phyloP scores from a whole-genome alignment of 2,888 invertebrate species.

The Drosophila diplacantha region DNA sequence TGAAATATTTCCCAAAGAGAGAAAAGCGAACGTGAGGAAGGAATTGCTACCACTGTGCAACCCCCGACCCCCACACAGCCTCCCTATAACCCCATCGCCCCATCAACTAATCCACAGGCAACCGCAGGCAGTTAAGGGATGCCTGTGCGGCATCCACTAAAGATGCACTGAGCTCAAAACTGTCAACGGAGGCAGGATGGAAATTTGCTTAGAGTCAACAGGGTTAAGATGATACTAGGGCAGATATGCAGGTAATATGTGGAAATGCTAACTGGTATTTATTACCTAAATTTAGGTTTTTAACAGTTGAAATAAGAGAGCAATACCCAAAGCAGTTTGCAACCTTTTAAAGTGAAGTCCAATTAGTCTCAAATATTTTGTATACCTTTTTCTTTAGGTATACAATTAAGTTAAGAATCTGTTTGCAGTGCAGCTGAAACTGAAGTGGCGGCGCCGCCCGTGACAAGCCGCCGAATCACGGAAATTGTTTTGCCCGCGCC shows the following conservation, averaged over 20 bases:
- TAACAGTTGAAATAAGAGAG: background rate
- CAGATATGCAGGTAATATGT: background rate
- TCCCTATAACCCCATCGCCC: background rate
- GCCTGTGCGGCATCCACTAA: slow-evolving; percentile 10
- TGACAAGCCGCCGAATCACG: slow-evolving; percentile 47
- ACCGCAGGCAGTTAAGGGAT: slow-evolving; percentile 21
- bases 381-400: background rate
- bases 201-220: too few species aligned
- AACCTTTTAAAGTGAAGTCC: background rate
- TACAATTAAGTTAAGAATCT: background rate
- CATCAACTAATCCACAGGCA: slow-evolving; percentile 24
- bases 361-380: background rate
- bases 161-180: slow-evolving; percentile 1
- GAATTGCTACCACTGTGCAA: slow-evolving; percentile 10
- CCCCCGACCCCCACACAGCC: too few species aligned
- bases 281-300: background rate
- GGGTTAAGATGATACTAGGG: background rate
- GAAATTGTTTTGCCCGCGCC: slow-evolving; percentile 50
- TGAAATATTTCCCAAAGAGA: slow-evolving; percentile 40
- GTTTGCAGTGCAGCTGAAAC: slow-evolving; percentile 2
- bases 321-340: background rate
- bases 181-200: background rate
- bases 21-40: slow-evolving; percentile 31
- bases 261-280: background rate
- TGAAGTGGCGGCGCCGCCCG: slow-evolving; percentile 25